phyloP scores from a whole-genome alignment of 1,140 invertebrate species.

The Phymorhynchus buccinoides region DNA sequence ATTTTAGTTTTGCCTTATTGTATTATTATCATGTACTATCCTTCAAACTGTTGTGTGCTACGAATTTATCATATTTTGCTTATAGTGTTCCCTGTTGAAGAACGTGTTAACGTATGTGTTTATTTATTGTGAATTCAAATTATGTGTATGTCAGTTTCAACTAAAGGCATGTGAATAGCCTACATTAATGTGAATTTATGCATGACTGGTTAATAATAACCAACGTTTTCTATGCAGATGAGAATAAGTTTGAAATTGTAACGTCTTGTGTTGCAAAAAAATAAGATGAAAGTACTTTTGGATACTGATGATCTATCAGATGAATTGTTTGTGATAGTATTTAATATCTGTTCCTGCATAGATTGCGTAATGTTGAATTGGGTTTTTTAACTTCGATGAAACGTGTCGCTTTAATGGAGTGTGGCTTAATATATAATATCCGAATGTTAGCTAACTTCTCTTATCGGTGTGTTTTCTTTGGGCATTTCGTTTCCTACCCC shows the following conservation, averaged over 20 bases:
- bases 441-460: background rate
- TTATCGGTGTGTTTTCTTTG: background rate
- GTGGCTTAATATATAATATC: background rate
- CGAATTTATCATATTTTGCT: background rate
- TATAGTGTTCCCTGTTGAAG: background rate
- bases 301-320: no score
- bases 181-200: background rate
- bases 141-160: background rate
- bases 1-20: background rate
- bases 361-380: background rate
- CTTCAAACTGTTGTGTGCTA: no score
- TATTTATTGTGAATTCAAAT: background rate
- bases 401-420: background rate
- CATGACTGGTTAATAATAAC: background rate
- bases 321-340: no score
- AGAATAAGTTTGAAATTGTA: background rate
- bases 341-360: background rate
- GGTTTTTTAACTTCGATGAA: background rate
- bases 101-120: background rate
- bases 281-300: no score
- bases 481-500: background rate
- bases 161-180: background rate
- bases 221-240: constrained; percentile 20
- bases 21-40: background rate
- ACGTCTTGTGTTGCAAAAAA: no score